Evolutionary conservation across 2,797 vertebrate genomes (phyloP), one percentile per base, ranked within the genome.

Genomic region (Somateria mollissima): DNA sequence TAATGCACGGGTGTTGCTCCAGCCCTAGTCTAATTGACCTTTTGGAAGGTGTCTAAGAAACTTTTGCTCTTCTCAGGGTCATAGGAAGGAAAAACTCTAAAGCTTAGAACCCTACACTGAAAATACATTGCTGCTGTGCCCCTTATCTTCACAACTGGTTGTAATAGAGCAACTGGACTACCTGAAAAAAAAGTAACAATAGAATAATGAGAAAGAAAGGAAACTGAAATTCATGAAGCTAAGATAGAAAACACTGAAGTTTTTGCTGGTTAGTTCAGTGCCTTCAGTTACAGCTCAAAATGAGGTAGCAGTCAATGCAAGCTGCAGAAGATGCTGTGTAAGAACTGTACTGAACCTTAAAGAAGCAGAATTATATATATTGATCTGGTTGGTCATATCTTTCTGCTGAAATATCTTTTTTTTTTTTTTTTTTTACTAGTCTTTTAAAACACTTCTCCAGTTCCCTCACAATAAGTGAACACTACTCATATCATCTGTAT

Each of bases 401-500:
- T 85, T 75, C 28, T 64, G 43, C 37, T 72, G 17, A 39, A 80
- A 14, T 30, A 8, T 7, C 1, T 1, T 54, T 69, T 1, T 22
- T 16, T 62, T 53, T 75, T 27, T 53, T 47, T 47, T 36, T 6
- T n/a, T n/a, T 51, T 27, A 43, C 32, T 32, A 65, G 39, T 22
- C 39, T 65, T 32, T 43, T 22, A 32, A 32, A 65, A 32, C 32
- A 16, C 9, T 74, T 86, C 15, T 82, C 28, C 22, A 14, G 13
- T 69, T 90, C 8, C 2, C 6, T 4, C 17, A 66, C 60, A 53
- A 2, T 77, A 47, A 75, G n/a, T 60, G 32, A 13, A 78, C 19
- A 2, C 56, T 3, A 47, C 17, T 39, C 5, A 4, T 19, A 25
- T 36, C 0, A 2, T 21, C 41, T 49, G 4, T 34, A 0, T 30